Conservation (phyloP, 2,888 invertebrate species). For the Cynaeus angustus region DNA sequence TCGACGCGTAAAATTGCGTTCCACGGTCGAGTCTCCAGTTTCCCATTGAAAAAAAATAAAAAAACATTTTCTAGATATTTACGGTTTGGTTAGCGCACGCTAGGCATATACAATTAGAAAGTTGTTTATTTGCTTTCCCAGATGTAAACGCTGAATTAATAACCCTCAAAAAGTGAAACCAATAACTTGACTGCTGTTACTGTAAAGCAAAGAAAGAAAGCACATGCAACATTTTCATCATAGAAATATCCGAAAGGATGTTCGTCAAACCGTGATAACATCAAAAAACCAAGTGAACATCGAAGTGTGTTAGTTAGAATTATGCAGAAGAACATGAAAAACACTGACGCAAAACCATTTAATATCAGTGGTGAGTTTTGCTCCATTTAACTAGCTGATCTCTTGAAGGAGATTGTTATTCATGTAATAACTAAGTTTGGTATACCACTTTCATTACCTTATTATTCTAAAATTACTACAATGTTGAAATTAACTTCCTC, state of each 20-base stretch:
- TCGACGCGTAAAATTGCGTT: no score
- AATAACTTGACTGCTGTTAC: not conserved
- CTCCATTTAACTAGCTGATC: constrained; percentile 2
- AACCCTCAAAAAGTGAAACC: constrained; percentile 1
- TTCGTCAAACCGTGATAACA: not conserved
- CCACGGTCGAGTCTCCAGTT: no score
- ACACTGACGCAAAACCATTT: not conserved
- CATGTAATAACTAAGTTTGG: not conserved
- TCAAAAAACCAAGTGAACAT: no score
- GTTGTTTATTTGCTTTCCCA: constrained; percentile 12
- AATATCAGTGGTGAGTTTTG: constrained; percentile 2
- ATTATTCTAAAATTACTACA: constrained; percentile 4
- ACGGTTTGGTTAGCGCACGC: not conserved
- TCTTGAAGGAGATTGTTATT: not conserved
- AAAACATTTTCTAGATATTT: not conserved
- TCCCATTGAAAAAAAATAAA: no score
- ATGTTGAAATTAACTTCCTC: not conserved
- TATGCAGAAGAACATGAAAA: not conserved
- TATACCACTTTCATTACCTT: not conserved
- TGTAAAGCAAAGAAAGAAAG: not conserved
- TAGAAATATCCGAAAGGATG: no score
- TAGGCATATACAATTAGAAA: not conserved
- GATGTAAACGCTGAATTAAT: constrained; percentile 1
- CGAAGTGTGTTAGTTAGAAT: not conserved
- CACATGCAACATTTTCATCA: no score